phyloP scores from a whole-genome alignment of 1,140 invertebrate genomes.

The Drosophila melanogaster region Release_6_plus_ISO1_MT NT_033777.3:22840001-22840500 shows the following conservation, averaged over 20 bases:
- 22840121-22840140: conserved; percentile 64
- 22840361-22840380: background rate
- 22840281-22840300: background rate
- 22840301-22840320: too few relatives aligned
- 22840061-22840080: conserved; percentile 70
- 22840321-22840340: too few relatives aligned
- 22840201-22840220: background rate
- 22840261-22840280: background rate
- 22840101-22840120: conserved; percentile 63
- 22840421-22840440: conserved; percentile 19
- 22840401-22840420: background rate
- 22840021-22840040: conserved; percentile 65
- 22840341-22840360: too few relatives aligned
- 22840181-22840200: conserved; percentile 40
- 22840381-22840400: background rate
- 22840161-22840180: conserved; percentile 53
- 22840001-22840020: conserved; percentile 34
- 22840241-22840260: background rate
- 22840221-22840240: background rate
- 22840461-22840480: conserved; percentile 28
- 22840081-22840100: conserved; percentile 65
- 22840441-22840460: conserved; percentile 11
- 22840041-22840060: conserved; percentile 62
- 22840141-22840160: conserved; percentile 64
- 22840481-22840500: conserved; percentile 3